Evolutionary conservation across 2,888 invertebrate genomes (phyloP), one percentile per base, ranked within the genome.

Genomic region (Synanthedon andrenaeformis): DNA sequence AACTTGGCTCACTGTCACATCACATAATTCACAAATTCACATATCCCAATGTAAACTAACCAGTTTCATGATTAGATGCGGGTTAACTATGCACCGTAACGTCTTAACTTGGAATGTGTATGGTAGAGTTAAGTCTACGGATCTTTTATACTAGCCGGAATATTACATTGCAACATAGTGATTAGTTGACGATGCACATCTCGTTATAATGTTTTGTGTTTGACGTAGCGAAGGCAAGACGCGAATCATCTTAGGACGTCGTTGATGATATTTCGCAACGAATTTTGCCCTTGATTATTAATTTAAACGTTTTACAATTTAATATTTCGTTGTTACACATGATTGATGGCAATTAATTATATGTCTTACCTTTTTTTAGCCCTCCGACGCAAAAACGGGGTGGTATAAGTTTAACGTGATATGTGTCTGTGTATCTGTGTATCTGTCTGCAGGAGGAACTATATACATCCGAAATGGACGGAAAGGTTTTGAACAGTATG

Each of bases 111-210:
- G 64, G 67, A 72, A 66, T 79, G 65, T 79, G 79, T 65, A 68
- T 71, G 70, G 63, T 65, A 67, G 63, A 64, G 63, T 67, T 68
- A 68, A 60, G 67, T 66, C 64, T 68, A 66, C 74, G 62, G 70
- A 69, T 72, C 70, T 78, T 82, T 72, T 82, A 82, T 82, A 82
- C 73, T 74, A 72, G 76, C 70, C 65, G 64, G 67, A 69, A 71
- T 76, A 78, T 76, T 67, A 65, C 66, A 72, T 82, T 82, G 66
- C 82, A 70, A 76, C 79, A 82, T 58, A 62, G 56, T 66, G 72
- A 72, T 72, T 73, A 72, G 72, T 71, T 68, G 72, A 71, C 69
- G 73, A 67, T 67, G 62, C 66, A 69, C 65, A 63, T 65, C 74
- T 74, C 66, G 72, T 73, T 75, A 79, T 71, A 70, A 70, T 72